Evolutionary conservation across 2,888 invertebrate species (phyloP).

Genomic region (Biston betularia): DNA sequence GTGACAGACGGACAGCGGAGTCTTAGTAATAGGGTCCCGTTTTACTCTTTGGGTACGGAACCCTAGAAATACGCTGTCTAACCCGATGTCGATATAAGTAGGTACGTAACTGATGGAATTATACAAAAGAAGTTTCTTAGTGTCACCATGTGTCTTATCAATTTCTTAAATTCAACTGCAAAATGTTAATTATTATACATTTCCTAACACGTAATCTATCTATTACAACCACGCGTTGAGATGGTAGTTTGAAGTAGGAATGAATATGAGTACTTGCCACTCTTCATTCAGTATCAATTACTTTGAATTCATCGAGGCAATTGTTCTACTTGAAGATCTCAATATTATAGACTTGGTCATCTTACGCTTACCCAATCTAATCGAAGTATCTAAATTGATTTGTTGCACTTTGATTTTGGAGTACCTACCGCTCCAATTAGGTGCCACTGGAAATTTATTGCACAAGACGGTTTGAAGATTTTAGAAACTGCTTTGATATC

Average conservation of each 20-base stretch:
- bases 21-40: no score
- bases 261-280: not conserved
- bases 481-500: conserved; percentile 1
- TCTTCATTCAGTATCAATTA: not conserved
- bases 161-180: no score
- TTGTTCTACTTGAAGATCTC: not conserved
- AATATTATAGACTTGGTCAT: no score
- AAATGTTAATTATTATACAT: no score
- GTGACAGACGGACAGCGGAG: no score
- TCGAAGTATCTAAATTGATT: not conserved
- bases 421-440: conserved; percentile 4
- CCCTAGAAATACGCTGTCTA: no score
- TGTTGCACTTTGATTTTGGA: conserved; percentile 3
- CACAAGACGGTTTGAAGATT: not conserved
- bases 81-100: no score
- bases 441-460: not conserved
- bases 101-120: no score
- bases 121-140: no score
- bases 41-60: no score
- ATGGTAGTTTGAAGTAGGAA: not conserved
- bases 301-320: not conserved
- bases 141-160: no score
- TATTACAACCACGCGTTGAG: not conserved
- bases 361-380: not conserved
- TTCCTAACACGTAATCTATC: no score